Percentiles rank a stretch among this genome's conserved stretches.
Conservation (phyloP, 2,888 invertebrate genomes). For the Lacanobia oleracea region DNA sequence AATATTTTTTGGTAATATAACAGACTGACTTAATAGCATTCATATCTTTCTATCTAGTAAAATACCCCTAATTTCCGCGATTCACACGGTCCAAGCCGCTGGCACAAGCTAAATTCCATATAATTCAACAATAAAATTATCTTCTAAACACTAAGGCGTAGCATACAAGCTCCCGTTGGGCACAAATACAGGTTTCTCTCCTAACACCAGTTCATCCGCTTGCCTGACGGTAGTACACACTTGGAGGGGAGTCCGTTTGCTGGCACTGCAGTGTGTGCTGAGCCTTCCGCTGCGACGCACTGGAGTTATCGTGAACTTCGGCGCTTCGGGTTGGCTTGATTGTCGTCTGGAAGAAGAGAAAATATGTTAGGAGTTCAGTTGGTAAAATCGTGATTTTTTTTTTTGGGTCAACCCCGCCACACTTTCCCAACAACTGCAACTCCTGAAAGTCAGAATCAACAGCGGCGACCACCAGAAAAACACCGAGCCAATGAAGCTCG, state of each 20-base stretch:
- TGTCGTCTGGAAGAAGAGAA: conserved; percentile 68
- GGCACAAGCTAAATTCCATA: neutral
- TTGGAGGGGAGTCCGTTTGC: conserved; percentile 67
- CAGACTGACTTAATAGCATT: no score
- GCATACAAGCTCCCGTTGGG: conserved; percentile 72
- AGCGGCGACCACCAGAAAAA: no score
- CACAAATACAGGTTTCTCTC: conserved; percentile 69
- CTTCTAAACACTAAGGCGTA: conserved; percentile 66
- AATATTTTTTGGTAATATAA: no score
- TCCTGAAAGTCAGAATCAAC: no score
- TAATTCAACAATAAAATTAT: neutral
- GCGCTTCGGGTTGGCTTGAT: conserved; percentile 60
- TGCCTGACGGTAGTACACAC: conserved; percentile 71
- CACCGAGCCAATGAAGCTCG: no score
- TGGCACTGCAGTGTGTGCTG: conserved; percentile 38
- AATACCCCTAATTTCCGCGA: no score
- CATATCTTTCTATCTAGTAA: no score
- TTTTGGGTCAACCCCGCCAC: no score
- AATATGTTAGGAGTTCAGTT: no score
- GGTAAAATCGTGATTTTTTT: no score
- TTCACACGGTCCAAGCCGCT: no score
- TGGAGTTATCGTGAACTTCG: conserved; percentile 85
- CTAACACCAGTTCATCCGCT: conserved; percentile 63
- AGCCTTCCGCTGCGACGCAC: conserved; percentile 87
- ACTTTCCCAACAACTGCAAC: no score